phyloP scores from a whole-genome alignment of 2,888 invertebrate genomes.

The Thysanoteuthis rhombus region DNA sequence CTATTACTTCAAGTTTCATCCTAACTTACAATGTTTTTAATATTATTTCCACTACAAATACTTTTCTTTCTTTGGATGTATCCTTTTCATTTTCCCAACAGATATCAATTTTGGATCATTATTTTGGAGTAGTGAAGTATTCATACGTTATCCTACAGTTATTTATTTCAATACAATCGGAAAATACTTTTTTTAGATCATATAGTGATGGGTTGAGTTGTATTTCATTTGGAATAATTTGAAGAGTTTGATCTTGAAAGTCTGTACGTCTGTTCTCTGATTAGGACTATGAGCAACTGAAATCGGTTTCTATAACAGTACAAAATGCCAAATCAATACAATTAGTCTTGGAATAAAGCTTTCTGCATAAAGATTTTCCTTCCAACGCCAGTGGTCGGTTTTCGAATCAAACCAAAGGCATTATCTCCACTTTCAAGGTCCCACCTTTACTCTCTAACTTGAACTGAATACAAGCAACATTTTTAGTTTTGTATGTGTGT shows the following conservation, averaged over 20 bases:
- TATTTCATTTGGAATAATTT: background rate
- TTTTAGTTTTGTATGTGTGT: too few species aligned
- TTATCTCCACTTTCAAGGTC: too few species aligned
- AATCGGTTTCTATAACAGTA: background rate
- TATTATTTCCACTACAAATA: background rate
- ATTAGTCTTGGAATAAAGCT: too few species aligned
- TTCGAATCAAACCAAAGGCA: too few species aligned
- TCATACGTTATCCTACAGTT: background rate
- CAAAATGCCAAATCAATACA: background rate
- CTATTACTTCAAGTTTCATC: background rate
- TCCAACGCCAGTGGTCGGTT: too few species aligned
- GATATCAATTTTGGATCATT: background rate
- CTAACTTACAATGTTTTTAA: background rate
- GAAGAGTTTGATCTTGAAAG: background rate
- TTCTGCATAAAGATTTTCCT: too few species aligned
- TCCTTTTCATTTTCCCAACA: background rate
- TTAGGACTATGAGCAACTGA: background rate
- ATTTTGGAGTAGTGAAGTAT: background rate
- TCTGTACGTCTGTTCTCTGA: background rate
- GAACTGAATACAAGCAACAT: too few species aligned
- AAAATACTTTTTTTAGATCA: background rate
- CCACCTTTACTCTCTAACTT: too few species aligned
- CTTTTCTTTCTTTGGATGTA: background rate
- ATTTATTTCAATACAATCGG: background rate
- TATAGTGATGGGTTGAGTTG: background rate